Evolutionary conservation across 2,797 vertebrate genomes (phyloP).

Genomic region (Vireo griseus): DNA sequence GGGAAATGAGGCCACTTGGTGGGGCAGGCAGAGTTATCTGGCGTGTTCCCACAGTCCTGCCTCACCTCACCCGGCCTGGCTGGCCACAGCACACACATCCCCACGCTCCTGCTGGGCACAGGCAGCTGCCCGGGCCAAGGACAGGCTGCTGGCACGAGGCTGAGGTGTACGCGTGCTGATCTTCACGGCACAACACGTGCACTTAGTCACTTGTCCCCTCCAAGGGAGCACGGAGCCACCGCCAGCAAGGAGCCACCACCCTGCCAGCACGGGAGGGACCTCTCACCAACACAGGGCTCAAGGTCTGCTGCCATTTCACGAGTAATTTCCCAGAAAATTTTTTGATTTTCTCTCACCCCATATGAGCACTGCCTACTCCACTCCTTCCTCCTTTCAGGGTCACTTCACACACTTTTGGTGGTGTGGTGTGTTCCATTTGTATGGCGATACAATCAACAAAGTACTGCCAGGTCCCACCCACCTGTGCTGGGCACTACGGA

Average conservation of each 20-base stretch:
- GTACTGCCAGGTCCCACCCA: background rate
- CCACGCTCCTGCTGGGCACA: rapidly evolving
- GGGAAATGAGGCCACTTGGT: background rate
- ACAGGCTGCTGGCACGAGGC: rapidly evolving
- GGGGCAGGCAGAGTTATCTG: background rate
- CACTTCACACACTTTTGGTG: background rate
- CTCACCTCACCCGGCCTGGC: background rate
- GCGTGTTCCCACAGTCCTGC: background rate
- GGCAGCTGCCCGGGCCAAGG: background rate
- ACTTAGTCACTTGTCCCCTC: rapidly evolving
- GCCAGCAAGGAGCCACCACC: rapidly evolving
- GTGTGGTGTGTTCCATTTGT: background rate
- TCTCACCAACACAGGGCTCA: rapidly evolving
- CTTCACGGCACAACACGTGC: rapidly evolving
- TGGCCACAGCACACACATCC: rapidly evolving
- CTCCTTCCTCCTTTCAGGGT: background rate
- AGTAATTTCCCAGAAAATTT: background rate
- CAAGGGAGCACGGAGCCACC: background rate
- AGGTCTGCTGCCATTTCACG: background rate
- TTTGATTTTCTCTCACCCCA: rapidly evolving
- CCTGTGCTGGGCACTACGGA: background rate
- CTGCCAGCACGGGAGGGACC: rapidly evolving
- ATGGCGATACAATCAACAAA: background rate
- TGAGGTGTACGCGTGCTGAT: rapidly evolving
- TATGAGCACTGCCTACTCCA: background rate